These are phyloP conservation scores for Coracias cyanogaster DNA, from an alignment of 2,797 vertebrate species.

Conservation along the genomic window DNA sequence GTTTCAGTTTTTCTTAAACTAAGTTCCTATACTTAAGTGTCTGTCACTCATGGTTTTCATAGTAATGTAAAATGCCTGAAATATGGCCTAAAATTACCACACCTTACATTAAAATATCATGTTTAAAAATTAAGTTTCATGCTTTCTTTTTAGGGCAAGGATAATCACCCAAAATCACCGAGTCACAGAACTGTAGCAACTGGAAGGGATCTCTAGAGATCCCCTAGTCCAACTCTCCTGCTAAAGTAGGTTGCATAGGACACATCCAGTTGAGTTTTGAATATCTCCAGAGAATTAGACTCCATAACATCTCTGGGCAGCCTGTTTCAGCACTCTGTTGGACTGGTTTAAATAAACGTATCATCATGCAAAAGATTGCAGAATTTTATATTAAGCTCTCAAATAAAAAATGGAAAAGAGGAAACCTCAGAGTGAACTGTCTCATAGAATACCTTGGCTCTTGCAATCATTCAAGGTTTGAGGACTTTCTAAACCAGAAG, in stretches of 20 bases:
- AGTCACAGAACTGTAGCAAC: not conserved
- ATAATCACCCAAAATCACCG: not conserved
- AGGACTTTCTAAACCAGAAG: not conserved
- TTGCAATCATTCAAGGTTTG: not conserved
- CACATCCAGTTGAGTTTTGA: not conserved
- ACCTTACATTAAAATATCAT: not conserved
- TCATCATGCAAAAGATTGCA: not conserved
- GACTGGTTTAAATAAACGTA: not conserved
- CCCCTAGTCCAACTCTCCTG: not conserved
- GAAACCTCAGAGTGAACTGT: not conserved
- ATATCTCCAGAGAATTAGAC: not conserved
- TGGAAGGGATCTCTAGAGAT: not conserved
- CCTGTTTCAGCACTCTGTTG: not conserved
- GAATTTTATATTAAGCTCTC: not conserved
- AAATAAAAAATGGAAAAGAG: not conserved
- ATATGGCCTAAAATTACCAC: not conserved
- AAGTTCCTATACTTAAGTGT: not conserved
- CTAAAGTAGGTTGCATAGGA: not conserved
- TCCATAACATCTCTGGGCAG: not conserved
- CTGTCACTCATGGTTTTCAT: not conserved
- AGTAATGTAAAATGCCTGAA: not conserved
- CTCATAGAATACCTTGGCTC: not conserved
- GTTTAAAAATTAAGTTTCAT: not conserved
- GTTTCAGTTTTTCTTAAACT: not conserved
- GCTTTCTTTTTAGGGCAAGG: not conserved